Conservation (phyloP, 2,113 vertebrate genomes). For the Phalacrocorax carbo region DNA sequence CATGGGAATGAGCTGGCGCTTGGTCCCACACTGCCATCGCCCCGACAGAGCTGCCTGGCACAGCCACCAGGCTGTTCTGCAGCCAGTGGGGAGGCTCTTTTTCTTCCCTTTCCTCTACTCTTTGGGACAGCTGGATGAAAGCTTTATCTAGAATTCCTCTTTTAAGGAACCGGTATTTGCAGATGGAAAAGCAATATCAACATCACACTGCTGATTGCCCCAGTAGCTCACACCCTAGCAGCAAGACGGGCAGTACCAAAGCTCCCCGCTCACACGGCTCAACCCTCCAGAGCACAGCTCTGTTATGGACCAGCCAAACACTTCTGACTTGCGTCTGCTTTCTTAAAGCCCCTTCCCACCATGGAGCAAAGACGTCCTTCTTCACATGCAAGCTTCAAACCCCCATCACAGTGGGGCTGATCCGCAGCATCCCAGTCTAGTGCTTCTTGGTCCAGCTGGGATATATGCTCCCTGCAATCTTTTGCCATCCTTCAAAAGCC, state of each 20-base stretch:
- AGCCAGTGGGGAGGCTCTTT: fast-evolving
- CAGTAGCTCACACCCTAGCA: background rate
- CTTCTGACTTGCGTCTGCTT: background rate
- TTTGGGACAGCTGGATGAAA: background rate
- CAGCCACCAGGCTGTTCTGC: fast-evolving
- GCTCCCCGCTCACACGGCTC: background rate
- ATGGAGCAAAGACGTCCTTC: background rate
- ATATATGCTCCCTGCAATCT: fast-evolving
- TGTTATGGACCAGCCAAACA: fast-evolving
- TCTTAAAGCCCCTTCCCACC: background rate
- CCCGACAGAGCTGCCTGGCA: background rate
- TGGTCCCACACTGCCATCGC: fast-evolving
- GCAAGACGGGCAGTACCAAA: background rate
- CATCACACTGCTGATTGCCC: fast-evolving
- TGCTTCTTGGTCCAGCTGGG: background rate
- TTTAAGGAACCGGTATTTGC: background rate
- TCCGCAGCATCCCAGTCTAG: background rate
- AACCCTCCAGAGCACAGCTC: background rate
- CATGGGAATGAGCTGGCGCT: background rate
- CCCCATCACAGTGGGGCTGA: background rate
- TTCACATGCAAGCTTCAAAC: background rate
- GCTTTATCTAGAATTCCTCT: background rate
- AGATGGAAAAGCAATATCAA: background rate
- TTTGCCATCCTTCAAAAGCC: background rate
- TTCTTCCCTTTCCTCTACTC: background rate